phyloP scores from a whole-genome alignment of 2,888 invertebrate genomes.

The Steinernema hermaphroditum region DNA sequence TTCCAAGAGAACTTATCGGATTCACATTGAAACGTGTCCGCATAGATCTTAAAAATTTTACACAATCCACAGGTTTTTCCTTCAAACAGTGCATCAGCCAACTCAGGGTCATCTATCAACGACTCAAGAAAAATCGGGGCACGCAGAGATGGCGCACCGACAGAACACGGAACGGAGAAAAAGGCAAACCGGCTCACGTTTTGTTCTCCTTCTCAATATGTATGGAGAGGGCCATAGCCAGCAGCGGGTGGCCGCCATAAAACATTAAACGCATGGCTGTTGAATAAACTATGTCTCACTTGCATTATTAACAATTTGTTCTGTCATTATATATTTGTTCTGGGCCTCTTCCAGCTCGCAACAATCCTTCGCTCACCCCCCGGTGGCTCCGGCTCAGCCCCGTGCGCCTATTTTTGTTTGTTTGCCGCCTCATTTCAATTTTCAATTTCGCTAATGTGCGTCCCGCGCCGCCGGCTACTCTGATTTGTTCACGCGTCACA shows the following conservation, averaged over 20 bases:
- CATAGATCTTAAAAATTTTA: no score
- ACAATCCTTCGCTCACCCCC: neutral
- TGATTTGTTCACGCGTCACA: neutral
- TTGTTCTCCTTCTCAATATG: neutral
- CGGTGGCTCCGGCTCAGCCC: no score
- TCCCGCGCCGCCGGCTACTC: neutral
- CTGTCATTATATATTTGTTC: constrained; percentile 19
- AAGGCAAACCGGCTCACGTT: neutral
- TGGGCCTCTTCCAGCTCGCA: neutral
- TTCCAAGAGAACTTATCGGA: no score
- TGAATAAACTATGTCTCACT: constrained; percentile 27
- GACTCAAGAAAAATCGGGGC: no score
- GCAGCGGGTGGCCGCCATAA: constrained; percentile 19
- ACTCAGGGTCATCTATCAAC: no score
- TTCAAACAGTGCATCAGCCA: no score
- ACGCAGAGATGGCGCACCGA: neutral
- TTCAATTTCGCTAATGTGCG: constrained; percentile 15
- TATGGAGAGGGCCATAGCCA: constrained; percentile 8
- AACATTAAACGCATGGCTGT: constrained; percentile 24
- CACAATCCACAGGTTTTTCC: no score
- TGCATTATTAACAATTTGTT: constrained; percentile 18
- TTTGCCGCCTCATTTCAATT: neutral
- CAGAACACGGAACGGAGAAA: neutral
- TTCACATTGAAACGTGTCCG: no score
- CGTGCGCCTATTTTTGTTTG: no score